These are phyloP conservation scores for Chaenodraco wilsoni DNA, from an alignment of 2,797 vertebrate genomes.

Conservation along the genomic window DNA sequence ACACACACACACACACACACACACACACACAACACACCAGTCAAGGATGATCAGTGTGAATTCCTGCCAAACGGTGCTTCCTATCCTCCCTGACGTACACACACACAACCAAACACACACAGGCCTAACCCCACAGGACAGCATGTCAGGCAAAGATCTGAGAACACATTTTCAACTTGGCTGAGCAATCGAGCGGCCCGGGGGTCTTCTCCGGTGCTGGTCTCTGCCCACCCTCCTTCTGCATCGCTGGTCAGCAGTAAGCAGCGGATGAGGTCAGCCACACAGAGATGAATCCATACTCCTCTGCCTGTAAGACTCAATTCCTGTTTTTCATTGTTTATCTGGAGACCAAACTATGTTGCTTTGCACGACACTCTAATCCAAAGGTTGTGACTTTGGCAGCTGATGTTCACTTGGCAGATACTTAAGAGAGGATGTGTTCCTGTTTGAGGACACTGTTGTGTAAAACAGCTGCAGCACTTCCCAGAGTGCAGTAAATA, in stretches of 20 bases:
- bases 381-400: constrained; percentile 32
- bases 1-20: constrained; percentile 37
- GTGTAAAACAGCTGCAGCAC: constrained; percentile 16
- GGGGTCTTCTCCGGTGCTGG: constrained; percentile 76
- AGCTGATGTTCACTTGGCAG: constrained; percentile 23
- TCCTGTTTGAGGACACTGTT: constrained; percentile 15
- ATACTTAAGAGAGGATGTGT: constrained; percentile 15
- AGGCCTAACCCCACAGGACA: constrained; percentile 72
- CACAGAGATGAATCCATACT: constrained; percentile 76
- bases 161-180: constrained; percentile 86
- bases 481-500: neutral
- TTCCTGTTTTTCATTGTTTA: constrained; percentile 55
- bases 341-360: constrained; percentile 25
- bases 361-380: constrained; percentile 8
- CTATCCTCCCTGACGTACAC: constrained; percentile 45
- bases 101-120: constrained; percentile 31
- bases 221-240: constrained; percentile 74
- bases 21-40: constrained; percentile 48
- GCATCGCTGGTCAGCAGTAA: constrained; percentile 63
- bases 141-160: constrained; percentile 82
- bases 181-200: constrained; percentile 83
- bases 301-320: constrained; percentile 65
- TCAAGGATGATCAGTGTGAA: constrained; percentile 72
- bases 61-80: constrained; percentile 63
- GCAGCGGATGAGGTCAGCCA: constrained; percentile 65